phyloP scores from a whole-genome alignment of 1,140 invertebrate species.

The Meloidogyne chitwoodi region DNA sequence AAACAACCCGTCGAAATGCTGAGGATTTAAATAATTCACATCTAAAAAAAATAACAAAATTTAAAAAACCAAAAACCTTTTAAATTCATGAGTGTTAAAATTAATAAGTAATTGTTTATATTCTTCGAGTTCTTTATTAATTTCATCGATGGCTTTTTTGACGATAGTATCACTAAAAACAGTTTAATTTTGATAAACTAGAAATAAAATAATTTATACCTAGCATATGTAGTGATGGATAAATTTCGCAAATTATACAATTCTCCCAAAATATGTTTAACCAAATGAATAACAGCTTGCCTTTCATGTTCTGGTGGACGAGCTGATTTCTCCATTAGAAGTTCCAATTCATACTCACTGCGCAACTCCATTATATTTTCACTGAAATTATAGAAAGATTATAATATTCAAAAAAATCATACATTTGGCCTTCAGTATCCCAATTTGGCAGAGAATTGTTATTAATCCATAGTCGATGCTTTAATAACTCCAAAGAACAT shows the following conservation, averaged over 20 bases:
- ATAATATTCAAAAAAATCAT: not conserved
- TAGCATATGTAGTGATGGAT: slow-evolving; percentile 3
- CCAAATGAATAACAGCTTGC: slow-evolving; percentile 23
- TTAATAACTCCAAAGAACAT: slow-evolving; percentile 11
- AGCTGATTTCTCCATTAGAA: slow-evolving; percentile 19
- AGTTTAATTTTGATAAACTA: not conserved
- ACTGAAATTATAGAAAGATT: not conserved
- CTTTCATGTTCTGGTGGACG: slow-evolving; percentile 31
- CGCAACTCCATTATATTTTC: slow-evolving; percentile 21
- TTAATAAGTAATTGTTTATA: slow-evolving; percentile 8
- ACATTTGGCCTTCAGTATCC: slow-evolving; percentile 14
- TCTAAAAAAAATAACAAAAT: not conserved
- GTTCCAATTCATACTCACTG: slow-evolving; percentile 25
- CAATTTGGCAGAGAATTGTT: slow-evolving; percentile 11
- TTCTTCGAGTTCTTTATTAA: slow-evolving; percentile 4
- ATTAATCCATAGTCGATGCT: slow-evolving; percentile 10
- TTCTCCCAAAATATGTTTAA: slow-evolving; percentile 16
- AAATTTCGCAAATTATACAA: not conserved
- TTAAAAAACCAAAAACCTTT: not conserved
- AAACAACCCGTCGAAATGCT: slow-evolving; percentile 30
- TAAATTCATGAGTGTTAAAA: not conserved
- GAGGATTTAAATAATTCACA: not conserved
- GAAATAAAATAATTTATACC: not conserved
- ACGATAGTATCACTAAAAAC: slow-evolving; percentile 2
- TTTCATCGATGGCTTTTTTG: not conserved